Base-by-base conservation (phyloP, 2,888 invertebrate species). In the Mesoligia furuncula region DNA sequence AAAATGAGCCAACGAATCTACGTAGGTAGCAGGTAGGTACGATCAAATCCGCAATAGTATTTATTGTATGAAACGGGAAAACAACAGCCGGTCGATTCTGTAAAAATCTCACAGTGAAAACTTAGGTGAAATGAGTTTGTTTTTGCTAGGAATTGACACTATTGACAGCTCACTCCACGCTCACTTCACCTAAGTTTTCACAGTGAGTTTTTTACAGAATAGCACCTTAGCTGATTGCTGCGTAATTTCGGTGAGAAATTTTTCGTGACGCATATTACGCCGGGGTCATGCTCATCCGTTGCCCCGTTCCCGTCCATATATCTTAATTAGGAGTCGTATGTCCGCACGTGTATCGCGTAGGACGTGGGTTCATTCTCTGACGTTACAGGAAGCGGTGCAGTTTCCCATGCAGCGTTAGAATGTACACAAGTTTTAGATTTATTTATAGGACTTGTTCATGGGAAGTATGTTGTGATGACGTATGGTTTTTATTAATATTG, bases 381-480 rank as follows among this genome's bases (percentile, higher is more conserved):
- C 90, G 93, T 91, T 87, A 90, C 76, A 90, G 93, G 93, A 93
- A 90, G 85, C 87, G 91, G 90, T 91, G 93, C 90, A 89, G 87
- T 89, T 93, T 93, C 93, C 90, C 93, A 91, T 91, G 90, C 80
- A 83, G 70, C 61, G 62, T 70, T 70, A 75, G 72, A 78, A 69
- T 77, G 73, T 77, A 62, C 61, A 65, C 59, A 70, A 80, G 75
- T 69, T 67, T 66, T 11, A 73, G 68, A 78, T 80, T 64, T 84
- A 88, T 85, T 79, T 78, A 72, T 85, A 79, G 79, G 73, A 11
- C 62, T 65, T 24, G 39, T 74, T 74, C 80, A 84, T 87, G 84
- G 70, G 81, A 81, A 72, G 77, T 81, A 77, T 75, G 36, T 71
- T 59, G 31, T 77, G 45, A 67, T 82, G 80, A 72, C 82, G 80